A percentile compares a stretch with the other conserved stretches of the same genome.
Conservation (phyloP, 2,888 invertebrate genomes). For the Digitonthophagus gazella region DNA sequence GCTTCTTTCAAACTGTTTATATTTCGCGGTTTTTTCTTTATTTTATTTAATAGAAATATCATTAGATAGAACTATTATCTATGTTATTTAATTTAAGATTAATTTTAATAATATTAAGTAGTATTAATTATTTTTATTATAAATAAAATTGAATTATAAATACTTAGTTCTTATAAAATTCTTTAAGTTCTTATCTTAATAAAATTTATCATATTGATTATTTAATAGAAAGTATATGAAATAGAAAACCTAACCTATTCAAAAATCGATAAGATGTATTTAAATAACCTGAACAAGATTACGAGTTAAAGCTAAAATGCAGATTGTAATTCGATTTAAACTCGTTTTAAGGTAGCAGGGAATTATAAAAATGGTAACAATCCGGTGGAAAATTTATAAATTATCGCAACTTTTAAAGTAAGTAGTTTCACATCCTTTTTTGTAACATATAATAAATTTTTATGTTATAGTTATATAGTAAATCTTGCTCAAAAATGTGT, state of each 20-base stretch:
- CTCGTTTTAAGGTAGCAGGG: neutral
- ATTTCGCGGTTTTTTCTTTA: neutral
- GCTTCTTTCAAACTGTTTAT: neutral
- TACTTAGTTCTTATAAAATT: too few species aligned
- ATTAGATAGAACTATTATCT: neutral
- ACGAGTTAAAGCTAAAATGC: neutral
- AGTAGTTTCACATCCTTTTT: constrained; percentile 28
- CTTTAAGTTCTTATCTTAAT: too few species aligned
- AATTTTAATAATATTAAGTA: too few species aligned
- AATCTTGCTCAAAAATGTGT: constrained; percentile 44
- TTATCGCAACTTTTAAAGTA: constrained; percentile 44
- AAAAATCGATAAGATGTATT: neutral
- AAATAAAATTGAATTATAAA: too few species aligned
- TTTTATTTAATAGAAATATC: neutral
- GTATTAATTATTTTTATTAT: too few species aligned
- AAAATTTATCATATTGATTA: neutral
- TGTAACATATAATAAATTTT: constrained; percentile 1
- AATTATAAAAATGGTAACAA: constrained; percentile 39
- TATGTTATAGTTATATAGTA: constrained; percentile 28
- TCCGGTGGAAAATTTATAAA: constrained; percentile 44
- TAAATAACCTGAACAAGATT: neutral
- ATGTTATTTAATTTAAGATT: too few species aligned
- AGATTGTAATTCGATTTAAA: neutral
- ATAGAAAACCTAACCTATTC: neutral
- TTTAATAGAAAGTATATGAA: neutral